phyloP scores from a whole-genome alignment of 2,888 invertebrate genomes.

The Andrena bucephala region DNA sequence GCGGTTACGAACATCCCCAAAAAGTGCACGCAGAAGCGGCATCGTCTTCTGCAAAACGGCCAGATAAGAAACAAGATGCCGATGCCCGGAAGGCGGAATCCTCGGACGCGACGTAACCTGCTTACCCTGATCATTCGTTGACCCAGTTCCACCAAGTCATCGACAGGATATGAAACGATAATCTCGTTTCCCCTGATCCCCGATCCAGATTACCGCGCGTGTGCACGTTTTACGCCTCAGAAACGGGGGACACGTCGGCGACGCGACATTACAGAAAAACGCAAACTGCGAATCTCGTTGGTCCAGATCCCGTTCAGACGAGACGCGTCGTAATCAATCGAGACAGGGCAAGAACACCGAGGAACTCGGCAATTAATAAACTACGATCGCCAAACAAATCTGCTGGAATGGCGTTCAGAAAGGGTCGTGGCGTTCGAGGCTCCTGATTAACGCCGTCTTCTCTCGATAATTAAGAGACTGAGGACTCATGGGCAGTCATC shows the following conservation, averaged over 20 bases:
- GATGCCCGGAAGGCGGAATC: conserved; percentile 32
- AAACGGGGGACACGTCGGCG: background rate
- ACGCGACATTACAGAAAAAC: background rate
- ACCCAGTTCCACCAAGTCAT: conserved; percentile 67
- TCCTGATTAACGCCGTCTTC: background rate
- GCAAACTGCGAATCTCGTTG: background rate
- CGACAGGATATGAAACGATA: conserved; percentile 72
- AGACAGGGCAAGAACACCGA: background rate
- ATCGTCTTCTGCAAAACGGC: background rate
- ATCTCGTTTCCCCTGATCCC: conserved; percentile 68
- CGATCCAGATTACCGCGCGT: conserved; percentile 61
- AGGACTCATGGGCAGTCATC: background rate
- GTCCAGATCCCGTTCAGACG: conserved; percentile 1
- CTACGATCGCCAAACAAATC: background rate
- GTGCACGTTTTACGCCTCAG: conserved; percentile 15
- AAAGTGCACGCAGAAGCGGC: conserved; percentile 20
- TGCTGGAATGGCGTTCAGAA: background rate
- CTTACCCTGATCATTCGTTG: conserved; percentile 66
- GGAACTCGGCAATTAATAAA: background rate
- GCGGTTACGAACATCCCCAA: conserved; percentile 5
- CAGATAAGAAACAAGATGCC: conserved; percentile 17
- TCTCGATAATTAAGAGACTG: no score
- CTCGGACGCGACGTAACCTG: conserved; percentile 50
- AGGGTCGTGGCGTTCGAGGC: background rate
- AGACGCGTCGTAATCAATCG: background rate